These are phyloP conservation scores for Drosophila obscura DNA, from an alignment of 1,140 invertebrate genomes.

Conservation along the genomic window DNA sequence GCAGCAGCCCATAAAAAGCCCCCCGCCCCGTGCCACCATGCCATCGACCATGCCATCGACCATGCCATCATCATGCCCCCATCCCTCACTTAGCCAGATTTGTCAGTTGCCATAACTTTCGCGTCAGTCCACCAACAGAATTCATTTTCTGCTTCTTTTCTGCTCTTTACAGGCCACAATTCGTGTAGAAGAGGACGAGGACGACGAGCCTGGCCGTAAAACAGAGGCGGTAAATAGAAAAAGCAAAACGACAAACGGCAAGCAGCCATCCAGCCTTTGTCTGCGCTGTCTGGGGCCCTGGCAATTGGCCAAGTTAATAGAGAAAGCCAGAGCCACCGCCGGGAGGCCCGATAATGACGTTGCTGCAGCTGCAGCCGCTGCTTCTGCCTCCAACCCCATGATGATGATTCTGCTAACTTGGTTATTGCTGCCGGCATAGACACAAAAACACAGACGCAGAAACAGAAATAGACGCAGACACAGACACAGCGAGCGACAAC, in stretches of 20 bases:
- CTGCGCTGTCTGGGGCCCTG: constrained; percentile 43
- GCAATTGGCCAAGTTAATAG: constrained; percentile 82
- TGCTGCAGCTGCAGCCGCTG: constrained; percentile 60
- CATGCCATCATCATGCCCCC: background rate
- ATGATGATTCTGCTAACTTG: constrained; percentile 74
- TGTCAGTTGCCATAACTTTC: constrained; percentile 77
- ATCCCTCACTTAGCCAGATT: constrained; percentile 43
- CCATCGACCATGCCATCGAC: background rate
- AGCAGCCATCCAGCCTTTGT: constrained; percentile 53
- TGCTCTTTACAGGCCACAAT: constrained; percentile 54
- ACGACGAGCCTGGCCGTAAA: constrained; percentile 33
- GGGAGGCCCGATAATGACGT: constrained; percentile 71
- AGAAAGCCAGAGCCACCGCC: constrained; percentile 25
- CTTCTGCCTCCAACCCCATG: constrained; percentile 55
- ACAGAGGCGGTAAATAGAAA: constrained; percentile 45
- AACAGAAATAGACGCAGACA: constrained; percentile 20
- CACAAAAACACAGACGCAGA: constrained; percentile 25
- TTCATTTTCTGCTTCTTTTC: constrained; percentile 35
- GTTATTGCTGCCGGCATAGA: constrained; percentile 74
- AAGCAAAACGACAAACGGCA: constrained; percentile 49
- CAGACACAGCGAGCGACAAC: constrained; percentile 15
- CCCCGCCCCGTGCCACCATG: background rate
- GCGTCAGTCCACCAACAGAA: constrained; percentile 72
- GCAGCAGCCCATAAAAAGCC: background rate
- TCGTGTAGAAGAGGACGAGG: constrained; percentile 10